Base-by-base conservation (phyloP, 2,797 vertebrate species). In the Hemibagrus guttatus region DNA sequence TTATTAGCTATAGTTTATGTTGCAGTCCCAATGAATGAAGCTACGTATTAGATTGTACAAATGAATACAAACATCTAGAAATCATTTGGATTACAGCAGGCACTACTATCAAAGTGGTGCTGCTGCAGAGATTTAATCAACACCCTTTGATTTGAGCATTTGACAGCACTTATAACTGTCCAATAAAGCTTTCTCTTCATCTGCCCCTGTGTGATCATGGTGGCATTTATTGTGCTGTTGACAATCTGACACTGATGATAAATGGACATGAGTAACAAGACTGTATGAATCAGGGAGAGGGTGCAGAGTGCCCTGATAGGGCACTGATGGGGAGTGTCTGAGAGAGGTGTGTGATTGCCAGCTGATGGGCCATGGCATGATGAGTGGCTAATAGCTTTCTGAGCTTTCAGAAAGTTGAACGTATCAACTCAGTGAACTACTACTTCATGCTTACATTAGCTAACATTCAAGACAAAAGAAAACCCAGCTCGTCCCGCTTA, bases 371-470 rank as follows among this genome's bases (percentile, higher is more conserved):
- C 59, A 52, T 28, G 42, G 61, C 9, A 42, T 64, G 80, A 81
- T 28, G 61, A 66, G 39, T 6, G 79, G 39, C 23, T 63, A 63
- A 81, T 64, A 31, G 54, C 54, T 21, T 11, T 61, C 35, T 81
- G 16, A 31, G 35, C 58, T 63, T 81, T 61, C 58, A 61, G 79
- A 81, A 81, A 81, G 39, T 63, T 81, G 16, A 81, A 64, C 42
- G 59, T 13, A 59, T 23, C 31, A 59, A 14, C 11, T 59, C 54
- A 46, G 14, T 81, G 23, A 46, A 64, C 58, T 46, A 13, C 26
- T 81, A 28, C 17, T 63, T 9, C 39, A 17, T 23, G 35, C 58
- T 63, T 42, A 63, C 26, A n/a, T 63, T 81, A n/a, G 35, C 63
- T 42, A 21, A 42, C 23, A 42, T 1, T 2, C 7, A 17, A 63